Evolutionary conservation across 2,797 vertebrate species (phyloP).

Genomic region (Echiichthys vipera): DNA sequence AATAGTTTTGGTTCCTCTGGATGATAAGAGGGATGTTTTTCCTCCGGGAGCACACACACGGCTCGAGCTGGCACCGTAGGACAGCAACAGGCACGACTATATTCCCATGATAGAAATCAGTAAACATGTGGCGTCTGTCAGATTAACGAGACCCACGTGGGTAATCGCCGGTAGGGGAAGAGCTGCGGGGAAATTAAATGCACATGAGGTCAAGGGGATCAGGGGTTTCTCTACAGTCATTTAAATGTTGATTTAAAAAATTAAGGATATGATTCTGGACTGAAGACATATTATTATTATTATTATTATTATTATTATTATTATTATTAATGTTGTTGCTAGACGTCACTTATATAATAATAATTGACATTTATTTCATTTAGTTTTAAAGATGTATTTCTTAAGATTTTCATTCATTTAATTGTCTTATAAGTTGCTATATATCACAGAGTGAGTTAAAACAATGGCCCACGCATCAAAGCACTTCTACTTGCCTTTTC

Average conservation of each 20-base stretch:
- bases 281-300: neutral
- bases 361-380: too few species aligned
- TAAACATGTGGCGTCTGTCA: conserved; percentile 71
- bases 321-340: neutral
- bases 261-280: conserved; percentile 26
- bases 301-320: neutral
- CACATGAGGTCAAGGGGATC: conserved; percentile 74
- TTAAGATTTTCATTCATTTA: too few species aligned
- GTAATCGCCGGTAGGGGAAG: conserved; percentile 68
- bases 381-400: too few species aligned
- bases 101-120: conserved; percentile 65
- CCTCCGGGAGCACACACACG: conserved; percentile 27
- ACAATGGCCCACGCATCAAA: too few species aligned
- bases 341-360: too few species aligned
- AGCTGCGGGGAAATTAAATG: conserved; percentile 78
- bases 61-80: conserved; percentile 38
- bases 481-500: too few species aligned
- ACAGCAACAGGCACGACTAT: conserved; percentile 54
- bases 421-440: too few species aligned
- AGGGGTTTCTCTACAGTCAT: conserved; percentile 41
- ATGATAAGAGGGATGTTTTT: conserved; percentile 3
- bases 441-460: too few species aligned
- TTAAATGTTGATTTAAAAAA: conserved; percentile 55
- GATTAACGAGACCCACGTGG: conserved; percentile 78
- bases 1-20: neutral